Evolutionary conservation across 2,888 invertebrate genomes (phyloP), one percentile per base, ranked within the genome.

Genomic region (Conistra vaccinii): DNA sequence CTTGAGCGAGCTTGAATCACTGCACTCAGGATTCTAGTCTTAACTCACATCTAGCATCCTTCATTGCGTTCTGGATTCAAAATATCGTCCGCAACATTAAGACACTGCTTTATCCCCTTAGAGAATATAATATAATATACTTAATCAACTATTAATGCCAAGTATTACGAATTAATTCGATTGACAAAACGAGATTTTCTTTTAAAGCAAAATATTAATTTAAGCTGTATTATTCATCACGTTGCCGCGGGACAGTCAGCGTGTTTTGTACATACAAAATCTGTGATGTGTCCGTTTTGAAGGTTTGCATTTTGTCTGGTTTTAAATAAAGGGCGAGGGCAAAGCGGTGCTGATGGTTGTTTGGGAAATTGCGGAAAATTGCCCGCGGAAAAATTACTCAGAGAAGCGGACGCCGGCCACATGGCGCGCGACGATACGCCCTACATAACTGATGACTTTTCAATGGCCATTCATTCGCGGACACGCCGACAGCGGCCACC

Each of bases 391-490:
- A 96, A 94, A 95, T 95, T 92, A 94, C 93, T 93, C 87, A 92
- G 92, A 92, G 90, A 85, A 92, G 89, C 91, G 90, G 69, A 70
- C 84, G 85, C 90, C 89, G 91, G 92, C 94, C 96, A 95, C 94
- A 96, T 96, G 96, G 95, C 93, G 95, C 93, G 91, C 92, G 92
- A 92, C 94, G 93, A 92, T 94, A 92, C 93, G 94, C 92, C 94
- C 94, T 94, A 94, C 95, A 95, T 96, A 95, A 95, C 96, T 96
- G 95, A 96, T 96, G 96, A 95, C 94, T 96, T 96, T 96, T 93
- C 95, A 93, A 96, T 96, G 95, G 95, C 93, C 93, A 95, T 95
- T 95, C 95, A 94, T 95, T 94, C 93, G 92, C 91, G 93, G 92
- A 91, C 92, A 90, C 89, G 89, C 90, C 87, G 88, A 89, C 88